Percentiles rank a stretch among this genome's conserved stretches.
These are phyloP conservation scores for Temnothorax unifasciatus DNA, from an alignment of 2,888 invertebrate genomes.

Conservation along the genomic window DNA sequence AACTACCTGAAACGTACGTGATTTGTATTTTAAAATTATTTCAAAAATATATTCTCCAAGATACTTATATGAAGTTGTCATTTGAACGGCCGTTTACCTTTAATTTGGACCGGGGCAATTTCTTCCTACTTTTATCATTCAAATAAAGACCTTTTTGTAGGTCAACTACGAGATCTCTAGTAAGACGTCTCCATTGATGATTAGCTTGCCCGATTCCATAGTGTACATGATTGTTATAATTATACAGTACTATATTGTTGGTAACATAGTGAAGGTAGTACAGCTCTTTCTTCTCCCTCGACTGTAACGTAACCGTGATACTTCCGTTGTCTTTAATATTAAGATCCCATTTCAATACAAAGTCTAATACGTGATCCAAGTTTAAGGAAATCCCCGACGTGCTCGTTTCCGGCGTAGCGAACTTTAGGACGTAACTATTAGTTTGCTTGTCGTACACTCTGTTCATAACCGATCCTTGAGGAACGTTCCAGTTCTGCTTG, in stretches of 20 bases:
- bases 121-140: slow-evolving; percentile 90
- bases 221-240: slow-evolving; percentile 92
- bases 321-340: slow-evolving; percentile 93
- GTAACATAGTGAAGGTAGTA: slow-evolving; percentile 95
- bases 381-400: slow-evolving; percentile 91
- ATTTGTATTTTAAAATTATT: not conserved
- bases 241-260: slow-evolving; percentile 91
- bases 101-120: slow-evolving; percentile 91
- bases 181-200: slow-evolving; percentile 92
- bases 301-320: slow-evolving; percentile 92
- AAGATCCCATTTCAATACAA: slow-evolving; percentile 92
- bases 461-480: slow-evolving; percentile 90
- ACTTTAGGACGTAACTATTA: slow-evolving; percentile 90
- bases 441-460: slow-evolving; percentile 89
- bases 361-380: slow-evolving; percentile 90
- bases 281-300: slow-evolving; percentile 92
- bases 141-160: slow-evolving; percentile 95
- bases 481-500: slow-evolving; percentile 91
- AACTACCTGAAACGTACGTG: slow-evolving; percentile 86
- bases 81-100: slow-evolving; percentile 86
- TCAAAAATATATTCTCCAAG: not conserved
- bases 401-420: slow-evolving; percentile 91
- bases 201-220: slow-evolving; percentile 92
- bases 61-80: not conserved
- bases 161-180: slow-evolving; percentile 96